These are phyloP conservation scores for Microplitis deprimator DNA, from an alignment of 2,888 invertebrate genomes.

Conservation along the genomic window DNA sequence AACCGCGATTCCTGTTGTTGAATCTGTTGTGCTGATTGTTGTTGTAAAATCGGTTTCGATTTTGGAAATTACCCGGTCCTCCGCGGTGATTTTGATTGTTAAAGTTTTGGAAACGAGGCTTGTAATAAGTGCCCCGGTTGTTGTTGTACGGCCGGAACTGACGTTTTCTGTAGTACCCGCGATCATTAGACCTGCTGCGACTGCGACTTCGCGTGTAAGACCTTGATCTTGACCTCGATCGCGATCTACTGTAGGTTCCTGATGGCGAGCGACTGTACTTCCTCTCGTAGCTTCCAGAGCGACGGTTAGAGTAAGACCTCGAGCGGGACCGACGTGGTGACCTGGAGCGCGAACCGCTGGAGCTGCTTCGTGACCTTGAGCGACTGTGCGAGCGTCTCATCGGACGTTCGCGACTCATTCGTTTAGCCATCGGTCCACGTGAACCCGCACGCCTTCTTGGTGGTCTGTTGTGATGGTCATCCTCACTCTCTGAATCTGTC, in stretches of 20 bases:
- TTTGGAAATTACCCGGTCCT: constrained; percentile 67
- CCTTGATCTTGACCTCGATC: constrained; percentile 74
- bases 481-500: constrained; percentile 72
- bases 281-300: constrained; percentile 68
- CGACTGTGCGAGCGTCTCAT: constrained; percentile 66
- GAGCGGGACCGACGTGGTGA: constrained; percentile 75
- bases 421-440: constrained; percentile 53
- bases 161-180: constrained; percentile 67
- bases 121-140: constrained; percentile 85
- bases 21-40: constrained; percentile 63
- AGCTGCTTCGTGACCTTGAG: constrained; percentile 75
- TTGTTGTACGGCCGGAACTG: constrained; percentile 74
- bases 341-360: constrained; percentile 79
- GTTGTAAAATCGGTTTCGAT: constrained; percentile 66
- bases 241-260: constrained; percentile 66
- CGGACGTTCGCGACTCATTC: constrained; percentile 63
- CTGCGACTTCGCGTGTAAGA: constrained; percentile 74
- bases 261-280: constrained; percentile 68
- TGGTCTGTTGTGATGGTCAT: constrained; percentile 52
- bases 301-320: constrained; percentile 66
- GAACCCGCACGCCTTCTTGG: constrained; percentile 50
- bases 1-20: constrained; percentile 59
- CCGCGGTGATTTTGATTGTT: constrained; percentile 75
- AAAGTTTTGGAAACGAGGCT: constrained; percentile 82
- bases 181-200: constrained; percentile 72